These are phyloP conservation scores for Nannoperca australis DNA, from an alignment of 2,797 vertebrate species.

Conservation along the genomic window DNA sequence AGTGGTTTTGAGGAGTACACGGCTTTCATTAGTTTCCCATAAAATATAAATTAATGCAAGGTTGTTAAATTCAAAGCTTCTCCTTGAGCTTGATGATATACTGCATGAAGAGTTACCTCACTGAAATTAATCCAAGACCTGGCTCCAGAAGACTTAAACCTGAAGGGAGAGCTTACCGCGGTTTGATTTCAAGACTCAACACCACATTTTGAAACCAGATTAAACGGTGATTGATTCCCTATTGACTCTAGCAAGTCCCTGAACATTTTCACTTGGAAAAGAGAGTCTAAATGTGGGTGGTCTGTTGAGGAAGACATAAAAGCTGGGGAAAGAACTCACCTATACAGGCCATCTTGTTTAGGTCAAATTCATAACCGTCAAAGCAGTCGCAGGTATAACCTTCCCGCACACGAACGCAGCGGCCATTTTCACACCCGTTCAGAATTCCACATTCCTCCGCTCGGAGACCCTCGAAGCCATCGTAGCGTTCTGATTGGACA, in stretches of 20 bases:
- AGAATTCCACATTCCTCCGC: conserved; percentile 87
- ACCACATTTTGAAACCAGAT: conserved; percentile 40
- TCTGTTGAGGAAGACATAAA: conserved; percentile 4
- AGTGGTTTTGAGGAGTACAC: conserved; percentile 55
- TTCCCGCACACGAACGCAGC: conserved; percentile 86
- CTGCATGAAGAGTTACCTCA: conserved; percentile 59
- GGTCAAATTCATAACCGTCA: conserved; percentile 84
- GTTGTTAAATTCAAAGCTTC: conserved; percentile 69
- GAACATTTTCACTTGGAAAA: conserved; percentile 32
- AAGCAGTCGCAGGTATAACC: conserved; percentile 90
- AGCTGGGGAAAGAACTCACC: conserved; percentile 59
- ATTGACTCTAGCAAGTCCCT: conserved; percentile 38
- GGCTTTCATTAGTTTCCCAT: conserved; percentile 75
- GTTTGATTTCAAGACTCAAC: conserved; percentile 53
- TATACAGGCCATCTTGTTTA: conserved; percentile 80
- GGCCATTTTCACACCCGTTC: conserved; percentile 88
- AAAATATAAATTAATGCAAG: conserved; percentile 71
- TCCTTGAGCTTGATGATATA: conserved; percentile 66
- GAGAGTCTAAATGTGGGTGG: conserved; percentile 27
- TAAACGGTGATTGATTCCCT: conserved; percentile 40
- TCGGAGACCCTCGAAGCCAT: conserved; percentile 84
- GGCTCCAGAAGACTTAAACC: conserved; percentile 48
- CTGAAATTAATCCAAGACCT: conserved; percentile 54
- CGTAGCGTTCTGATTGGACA: conserved; percentile 73
- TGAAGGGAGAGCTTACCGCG: conserved; percentile 40